Evolutionary conservation across 2,888 invertebrate species (phyloP).

Genomic region (Parnassius smintheus): DNA sequence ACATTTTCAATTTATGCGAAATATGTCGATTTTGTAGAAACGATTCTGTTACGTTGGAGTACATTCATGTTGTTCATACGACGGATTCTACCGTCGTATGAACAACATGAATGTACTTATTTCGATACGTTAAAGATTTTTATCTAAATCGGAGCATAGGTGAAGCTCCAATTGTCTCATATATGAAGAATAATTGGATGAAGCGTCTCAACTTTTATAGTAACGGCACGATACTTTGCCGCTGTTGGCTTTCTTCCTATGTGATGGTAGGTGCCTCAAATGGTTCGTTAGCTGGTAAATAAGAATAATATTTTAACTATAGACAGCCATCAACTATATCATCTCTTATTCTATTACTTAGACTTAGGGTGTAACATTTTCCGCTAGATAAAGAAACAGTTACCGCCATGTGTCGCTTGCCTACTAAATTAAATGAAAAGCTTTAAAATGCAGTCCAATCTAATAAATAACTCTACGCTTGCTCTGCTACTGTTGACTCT

Average conservation of each 20-base stretch:
- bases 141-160: slow-evolving; percentile 3
- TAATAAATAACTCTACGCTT: background rate
- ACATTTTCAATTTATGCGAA: slow-evolving; percentile 59
- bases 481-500: background rate
- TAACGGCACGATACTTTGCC: too few relatives aligned
- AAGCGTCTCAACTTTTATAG: background rate
- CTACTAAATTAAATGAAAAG: too few relatives aligned
- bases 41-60: slow-evolving; percentile 47
- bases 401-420: too few relatives aligned
- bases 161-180: background rate
- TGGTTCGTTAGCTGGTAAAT: too few relatives aligned
- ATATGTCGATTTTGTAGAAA: slow-evolving; percentile 53
- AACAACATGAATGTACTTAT: background rate
- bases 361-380: too few relatives aligned
- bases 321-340: too few relatives aligned
- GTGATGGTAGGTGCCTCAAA: too few relatives aligned
- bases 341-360: too few relatives aligned
- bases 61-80: too few relatives aligned
- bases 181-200: background rate
- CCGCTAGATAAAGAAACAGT: too few relatives aligned
- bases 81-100: slow-evolving; percentile 34
- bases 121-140: slow-evolving; percentile 24
- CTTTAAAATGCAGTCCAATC: background rate
- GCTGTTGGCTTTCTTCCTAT: too few relatives aligned
- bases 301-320: too few relatives aligned